These are phyloP conservation scores for Clarias gariepinus DNA, from an alignment of 2,113 vertebrate species.

Conservation along the genomic window DNA sequence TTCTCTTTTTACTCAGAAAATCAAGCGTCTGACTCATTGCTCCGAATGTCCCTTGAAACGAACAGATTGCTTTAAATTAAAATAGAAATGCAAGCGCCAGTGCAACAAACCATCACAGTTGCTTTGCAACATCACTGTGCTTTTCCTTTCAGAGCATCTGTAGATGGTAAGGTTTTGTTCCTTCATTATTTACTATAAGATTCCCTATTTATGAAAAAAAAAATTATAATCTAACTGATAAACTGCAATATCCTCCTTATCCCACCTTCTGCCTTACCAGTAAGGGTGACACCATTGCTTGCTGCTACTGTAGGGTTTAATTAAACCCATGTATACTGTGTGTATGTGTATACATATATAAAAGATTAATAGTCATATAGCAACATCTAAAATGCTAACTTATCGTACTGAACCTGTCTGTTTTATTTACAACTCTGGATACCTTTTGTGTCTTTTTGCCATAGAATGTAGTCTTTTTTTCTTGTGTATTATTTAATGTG, in stretches of 20 bases:
- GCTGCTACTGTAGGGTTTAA: constrained; percentile 57
- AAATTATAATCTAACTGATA: neutral
- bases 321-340: constrained; percentile 29
- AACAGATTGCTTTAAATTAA: constrained; percentile 29
- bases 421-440: constrained; percentile 70
- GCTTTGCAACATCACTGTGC: constrained; percentile 38
- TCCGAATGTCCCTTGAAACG: constrained; percentile 44
- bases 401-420: constrained; percentile 56
- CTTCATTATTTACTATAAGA: neutral
- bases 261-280: constrained; percentile 34
- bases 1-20: constrained; percentile 21
- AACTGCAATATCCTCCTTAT: neutral
- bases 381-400: constrained; percentile 58
- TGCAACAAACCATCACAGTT: neutral
- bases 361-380: constrained; percentile 50
- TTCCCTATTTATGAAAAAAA: neutral
- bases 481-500: constrained; percentile 66
- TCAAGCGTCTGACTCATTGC: constrained; percentile 20
- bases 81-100: constrained; percentile 3
- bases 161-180: neutral
- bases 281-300: constrained; percentile 55
- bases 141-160: constrained; percentile 8
- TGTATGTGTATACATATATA: constrained; percentile 46
- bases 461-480: constrained; percentile 59
- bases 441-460: constrained; percentile 53